These are phyloP conservation scores for Caerostris extrusa DNA, from an alignment of 1,140 invertebrate genomes.

Conservation along the genomic window DNA sequence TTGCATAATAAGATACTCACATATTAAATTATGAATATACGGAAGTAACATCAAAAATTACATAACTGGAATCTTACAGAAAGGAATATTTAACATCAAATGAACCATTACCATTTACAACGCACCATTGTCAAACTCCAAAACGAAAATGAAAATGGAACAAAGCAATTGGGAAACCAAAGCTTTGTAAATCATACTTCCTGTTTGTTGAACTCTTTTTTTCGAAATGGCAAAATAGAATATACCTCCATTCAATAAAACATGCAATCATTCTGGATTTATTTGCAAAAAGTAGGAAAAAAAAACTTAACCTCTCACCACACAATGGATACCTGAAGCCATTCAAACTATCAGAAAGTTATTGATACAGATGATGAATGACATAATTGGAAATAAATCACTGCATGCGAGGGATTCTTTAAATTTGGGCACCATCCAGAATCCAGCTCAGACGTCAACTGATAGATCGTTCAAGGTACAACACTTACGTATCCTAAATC, in stretches of 20 bases:
- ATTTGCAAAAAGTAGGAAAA: not conserved
- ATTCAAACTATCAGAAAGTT: not conserved
- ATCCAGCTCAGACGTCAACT: not conserved
- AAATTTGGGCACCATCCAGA: not conserved
- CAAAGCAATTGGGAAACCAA: too few species aligned
- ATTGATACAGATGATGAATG: slow-evolving; percentile 1
- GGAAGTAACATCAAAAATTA: too few species aligned
- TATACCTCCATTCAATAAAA: not conserved
- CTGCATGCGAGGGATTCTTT: not conserved
- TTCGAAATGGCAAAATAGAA: not conserved
- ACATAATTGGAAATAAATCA: not conserved
- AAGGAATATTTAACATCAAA: too few species aligned
- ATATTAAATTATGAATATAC: too few species aligned
- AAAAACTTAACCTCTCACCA: not conserved
- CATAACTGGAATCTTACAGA: too few species aligned
- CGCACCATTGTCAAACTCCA: too few species aligned
- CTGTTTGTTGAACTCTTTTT: not conserved
- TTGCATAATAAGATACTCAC: too few species aligned
- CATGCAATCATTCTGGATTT: not conserved
- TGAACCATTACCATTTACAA: too few species aligned
- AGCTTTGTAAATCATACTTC: not conserved
- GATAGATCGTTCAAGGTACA: not conserved
- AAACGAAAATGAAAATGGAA: too few species aligned
- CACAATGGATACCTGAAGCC: not conserved
- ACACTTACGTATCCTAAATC: not conserved